Percentiles rank a stretch among this genome's conserved stretches.
Evolutionary conservation across 2,888 invertebrate species (phyloP).

Genomic region (Cheilosia vulpina): DNA sequence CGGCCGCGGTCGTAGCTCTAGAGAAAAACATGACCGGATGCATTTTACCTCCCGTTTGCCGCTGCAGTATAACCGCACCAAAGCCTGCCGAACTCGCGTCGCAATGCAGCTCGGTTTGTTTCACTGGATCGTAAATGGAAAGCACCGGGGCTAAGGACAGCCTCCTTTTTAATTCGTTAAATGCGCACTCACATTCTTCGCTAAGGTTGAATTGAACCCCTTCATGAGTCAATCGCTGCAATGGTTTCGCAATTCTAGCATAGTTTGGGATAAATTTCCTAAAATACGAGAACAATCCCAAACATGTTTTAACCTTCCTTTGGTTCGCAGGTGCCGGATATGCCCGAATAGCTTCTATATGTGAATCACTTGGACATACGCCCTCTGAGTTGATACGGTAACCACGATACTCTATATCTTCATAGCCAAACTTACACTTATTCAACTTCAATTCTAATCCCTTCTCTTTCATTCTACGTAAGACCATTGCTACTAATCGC

Average conservation of each 20-base stretch:
- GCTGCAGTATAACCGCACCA: conserved; percentile 43
- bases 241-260: conserved; percentile 55
- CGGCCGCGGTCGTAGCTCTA: not conserved
- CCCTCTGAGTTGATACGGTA: conserved; percentile 42
- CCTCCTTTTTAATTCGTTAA: conserved; percentile 6
- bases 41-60: conserved; percentile 63
- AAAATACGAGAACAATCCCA: conserved; percentile 66
- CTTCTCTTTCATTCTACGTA: conserved; percentile 35
- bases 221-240: conserved; percentile 33
- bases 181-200: conserved; percentile 16
- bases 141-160: conserved; percentile 72
- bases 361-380: conserved; percentile 49
- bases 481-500: conserved; percentile 36
- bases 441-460: not conserved
- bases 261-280: conserved; percentile 58
- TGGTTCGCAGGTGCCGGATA: conserved; percentile 38
- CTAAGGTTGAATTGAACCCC: not conserved
- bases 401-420: conserved; percentile 49
- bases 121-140: conserved; percentile 76
- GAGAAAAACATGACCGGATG: conserved; percentile 74
- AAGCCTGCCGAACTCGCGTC: conserved; percentile 77
- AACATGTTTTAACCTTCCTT: conserved; percentile 52
- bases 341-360: conserved; percentile 33
- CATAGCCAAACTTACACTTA: conserved; percentile 10
- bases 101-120: conserved; percentile 77